A percentile compares a stretch with the other conserved stretches of the same genome.
Conservation (phyloP, 1,140 invertebrate genomes). For the Nomia melanderi region DNA sequence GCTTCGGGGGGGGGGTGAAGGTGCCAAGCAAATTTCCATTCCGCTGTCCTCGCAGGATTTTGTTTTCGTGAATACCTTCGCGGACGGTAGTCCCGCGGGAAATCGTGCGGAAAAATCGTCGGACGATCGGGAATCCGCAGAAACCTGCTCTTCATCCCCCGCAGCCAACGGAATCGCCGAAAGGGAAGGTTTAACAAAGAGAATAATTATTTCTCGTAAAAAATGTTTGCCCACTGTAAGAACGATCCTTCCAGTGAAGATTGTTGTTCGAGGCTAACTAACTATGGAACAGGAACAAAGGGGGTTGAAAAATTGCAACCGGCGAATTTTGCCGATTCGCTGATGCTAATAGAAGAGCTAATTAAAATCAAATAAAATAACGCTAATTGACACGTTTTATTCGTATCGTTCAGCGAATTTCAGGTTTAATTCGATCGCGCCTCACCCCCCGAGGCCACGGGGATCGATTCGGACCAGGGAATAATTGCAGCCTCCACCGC, state of each 20-base stretch:
- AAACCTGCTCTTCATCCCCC: background rate
- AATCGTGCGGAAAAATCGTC: conserved; percentile 1
- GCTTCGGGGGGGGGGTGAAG: background rate
- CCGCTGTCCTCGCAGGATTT: conserved; percentile 2
- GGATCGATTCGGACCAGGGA: background rate
- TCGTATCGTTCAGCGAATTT: background rate
- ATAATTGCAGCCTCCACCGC: background rate
- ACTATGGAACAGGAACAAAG: too few relatives aligned
- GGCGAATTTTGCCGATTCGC: background rate
- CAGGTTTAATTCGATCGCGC: background rate
- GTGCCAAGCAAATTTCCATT: conserved; percentile 1
- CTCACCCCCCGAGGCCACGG: too few relatives aligned
- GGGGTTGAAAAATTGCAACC: background rate
- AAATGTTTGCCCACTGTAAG: background rate
- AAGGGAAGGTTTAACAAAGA: background rate
- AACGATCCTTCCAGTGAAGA: background rate
- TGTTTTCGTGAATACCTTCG: background rate
- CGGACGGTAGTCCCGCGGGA: background rate
- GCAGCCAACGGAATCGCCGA: background rate
- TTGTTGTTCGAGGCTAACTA: background rate
- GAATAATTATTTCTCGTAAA: background rate
- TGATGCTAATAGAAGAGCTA: background rate
- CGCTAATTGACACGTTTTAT: background rate
- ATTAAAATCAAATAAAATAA: conserved; percentile 1
- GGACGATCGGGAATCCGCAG: background rate